phyloP scores from a whole-genome alignment of 1,140 invertebrate genomes.

The Nomia melanderi region DNA sequence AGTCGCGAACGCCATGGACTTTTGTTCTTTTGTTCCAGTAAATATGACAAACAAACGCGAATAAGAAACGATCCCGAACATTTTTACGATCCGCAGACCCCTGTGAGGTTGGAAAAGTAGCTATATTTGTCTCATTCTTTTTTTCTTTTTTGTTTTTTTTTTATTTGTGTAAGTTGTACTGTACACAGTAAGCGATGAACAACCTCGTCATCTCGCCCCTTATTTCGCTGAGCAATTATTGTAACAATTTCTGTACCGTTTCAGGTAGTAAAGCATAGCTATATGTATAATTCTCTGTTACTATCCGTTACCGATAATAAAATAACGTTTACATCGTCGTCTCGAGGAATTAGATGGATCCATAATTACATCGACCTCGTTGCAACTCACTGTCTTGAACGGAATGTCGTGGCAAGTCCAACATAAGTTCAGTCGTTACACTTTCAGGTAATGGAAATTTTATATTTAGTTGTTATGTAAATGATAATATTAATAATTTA shows the following conservation, averaged over 20 bases:
- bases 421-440: background rate
- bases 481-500: background rate
- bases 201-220: conserved; percentile 16
- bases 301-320: conserved; percentile 43
- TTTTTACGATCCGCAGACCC: background rate
- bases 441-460: background rate
- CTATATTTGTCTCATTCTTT: background rate
- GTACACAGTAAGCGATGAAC: conserved; percentile 42
- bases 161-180: conserved; percentile 41
- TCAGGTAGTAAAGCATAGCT: conserved; percentile 43
- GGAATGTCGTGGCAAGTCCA: background rate
- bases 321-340: conserved; percentile 48
- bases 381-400: background rate
- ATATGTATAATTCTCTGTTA: conserved; percentile 41
- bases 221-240: conserved; percentile 47
- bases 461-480: background rate
- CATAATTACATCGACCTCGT: conserved; percentile 28
- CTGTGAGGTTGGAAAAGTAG: conserved; percentile 14
- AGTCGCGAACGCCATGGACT: too few species aligned
- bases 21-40: background rate
- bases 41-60: background rate
- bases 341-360: conserved; percentile 17
- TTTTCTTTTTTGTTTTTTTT: conserved; percentile 2
- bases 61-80: background rate
- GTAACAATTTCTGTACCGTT: conserved; percentile 46